Evolutionary conservation across 2,797 vertebrate genomes (phyloP).

Genomic region (Ispidina lecontei): DNA sequence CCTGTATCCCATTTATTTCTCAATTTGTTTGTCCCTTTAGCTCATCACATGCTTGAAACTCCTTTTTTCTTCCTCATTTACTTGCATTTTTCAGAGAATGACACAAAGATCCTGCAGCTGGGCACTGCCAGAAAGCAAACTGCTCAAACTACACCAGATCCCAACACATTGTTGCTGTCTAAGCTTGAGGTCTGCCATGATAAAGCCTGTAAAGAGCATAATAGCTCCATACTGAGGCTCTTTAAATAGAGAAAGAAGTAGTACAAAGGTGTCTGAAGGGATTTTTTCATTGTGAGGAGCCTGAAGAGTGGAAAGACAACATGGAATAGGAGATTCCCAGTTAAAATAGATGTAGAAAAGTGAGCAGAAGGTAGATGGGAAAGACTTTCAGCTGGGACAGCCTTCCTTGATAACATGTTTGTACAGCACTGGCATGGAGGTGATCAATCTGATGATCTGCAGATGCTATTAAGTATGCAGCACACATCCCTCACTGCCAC

Average conservation of each 20-base stretch:
- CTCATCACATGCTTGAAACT: neutral
- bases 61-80: neutral
- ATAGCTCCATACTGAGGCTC: neutral
- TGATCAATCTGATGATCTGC: neutral
- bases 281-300: neutral
- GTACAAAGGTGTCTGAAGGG: neutral
- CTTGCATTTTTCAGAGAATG: neutral
- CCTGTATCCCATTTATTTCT: neutral
- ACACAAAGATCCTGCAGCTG: neutral
- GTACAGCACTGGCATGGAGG: neutral
- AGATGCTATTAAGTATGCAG: neutral
- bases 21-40: neutral
- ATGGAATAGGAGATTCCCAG: neutral
- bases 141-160: neutral
- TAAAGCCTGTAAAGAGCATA: neutral
- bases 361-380: neutral
- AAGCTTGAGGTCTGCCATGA: neutral
- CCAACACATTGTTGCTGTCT: neutral
- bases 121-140: neutral
- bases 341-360: neutral
- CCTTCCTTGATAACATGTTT: neutral
- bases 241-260: neutral
- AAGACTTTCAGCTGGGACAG: neutral
- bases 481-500: neutral
- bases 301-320: neutral